Conservation (phyloP, 2,888 invertebrate species). For the Stenchaetothrips biformis region DNA sequence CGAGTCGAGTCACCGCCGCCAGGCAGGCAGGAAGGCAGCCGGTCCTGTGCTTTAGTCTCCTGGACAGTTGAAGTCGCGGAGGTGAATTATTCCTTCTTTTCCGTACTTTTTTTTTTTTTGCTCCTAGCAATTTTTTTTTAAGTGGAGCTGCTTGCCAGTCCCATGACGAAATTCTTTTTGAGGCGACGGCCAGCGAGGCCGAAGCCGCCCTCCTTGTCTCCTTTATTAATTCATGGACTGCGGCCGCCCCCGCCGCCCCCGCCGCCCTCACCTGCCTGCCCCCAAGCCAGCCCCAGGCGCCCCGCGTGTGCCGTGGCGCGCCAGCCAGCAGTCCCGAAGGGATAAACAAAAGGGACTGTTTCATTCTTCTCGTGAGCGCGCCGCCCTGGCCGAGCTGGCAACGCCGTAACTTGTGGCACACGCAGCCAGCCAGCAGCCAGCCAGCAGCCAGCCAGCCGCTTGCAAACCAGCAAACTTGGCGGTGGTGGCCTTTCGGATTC, state of each 20-base stretch:
- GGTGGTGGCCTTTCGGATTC: neutral
- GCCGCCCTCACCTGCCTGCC: neutral
- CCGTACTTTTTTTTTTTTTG: no score
- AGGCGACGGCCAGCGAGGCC: neutral
- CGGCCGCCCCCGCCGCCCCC: neutral
- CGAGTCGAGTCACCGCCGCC: neutral
- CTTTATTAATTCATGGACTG: conserved; percentile 25
- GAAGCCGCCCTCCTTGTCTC: neutral
- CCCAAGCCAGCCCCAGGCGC: neutral
- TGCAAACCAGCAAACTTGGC: conserved; percentile 3
- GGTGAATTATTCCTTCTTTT: no score
- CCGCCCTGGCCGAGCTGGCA: neutral
- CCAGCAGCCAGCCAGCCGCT: neutral
- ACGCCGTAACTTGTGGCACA: no score
- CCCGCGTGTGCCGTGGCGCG: neutral
- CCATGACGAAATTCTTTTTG: conserved; percentile 5
- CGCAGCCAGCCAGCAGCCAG: no score
- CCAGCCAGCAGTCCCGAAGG: neutral
- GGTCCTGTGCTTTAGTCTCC: no score
- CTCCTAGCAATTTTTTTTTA: no score
- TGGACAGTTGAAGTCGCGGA: no score
- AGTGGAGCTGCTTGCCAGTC: neutral
- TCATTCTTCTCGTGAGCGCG: conserved; percentile 6
- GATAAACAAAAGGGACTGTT: conserved; percentile 23
- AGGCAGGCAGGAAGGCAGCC: neutral